Evolutionary conservation across 2,797 vertebrate species (phyloP), one percentile per base, ranked within the genome.

Genomic region (Oryzias dopingdopingensis): DNA sequence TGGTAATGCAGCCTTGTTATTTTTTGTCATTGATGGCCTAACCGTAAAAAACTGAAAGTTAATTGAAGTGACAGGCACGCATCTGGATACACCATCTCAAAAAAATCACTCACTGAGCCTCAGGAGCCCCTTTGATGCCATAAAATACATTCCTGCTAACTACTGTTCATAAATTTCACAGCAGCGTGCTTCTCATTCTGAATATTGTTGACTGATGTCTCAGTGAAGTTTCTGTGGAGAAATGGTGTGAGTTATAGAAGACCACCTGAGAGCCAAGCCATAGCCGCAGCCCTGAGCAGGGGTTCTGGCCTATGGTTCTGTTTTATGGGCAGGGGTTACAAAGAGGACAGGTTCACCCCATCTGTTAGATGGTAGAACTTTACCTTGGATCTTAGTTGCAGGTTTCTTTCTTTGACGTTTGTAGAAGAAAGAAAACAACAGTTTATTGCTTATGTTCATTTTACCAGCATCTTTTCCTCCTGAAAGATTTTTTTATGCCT

Each of bases 1-100:
- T 29, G 26, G 26, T 6, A 29, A 29, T 6, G 6, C 26, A 29
- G 26, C 26, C 5, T 6, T 6, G 73, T 76, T 86, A 84, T 70
- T 74, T 82, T 67, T 49, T 42, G 7, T 43, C 41, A 47, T 56
- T 74, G 67, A 52, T 20, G 50, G 53, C 41, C 42, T 70, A 64
- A 23, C 57, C 59, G 64, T 56, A 40, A 60, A 74, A 58, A 43
- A 52, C 75, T 14, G 70, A 60, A 64, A 49, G 55, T 45, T 59
- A 56, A 13, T 41, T 67, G 56, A 56, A 62, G 53, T 59, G 32
- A 70, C 66, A 58, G 43, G 45, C 67, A 52, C 57, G 66, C 86
- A 83, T 89, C 86, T 90, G 89, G 85, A 85, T 82, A 76, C 79
- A 67, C 67, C 77, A 83, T 88, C 75, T 80, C 70, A 71, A 59